Conservation (phyloP, 37 sponge, comb jelly and placozoan genomes). For the Diacarnus erythraeanus region DNA sequence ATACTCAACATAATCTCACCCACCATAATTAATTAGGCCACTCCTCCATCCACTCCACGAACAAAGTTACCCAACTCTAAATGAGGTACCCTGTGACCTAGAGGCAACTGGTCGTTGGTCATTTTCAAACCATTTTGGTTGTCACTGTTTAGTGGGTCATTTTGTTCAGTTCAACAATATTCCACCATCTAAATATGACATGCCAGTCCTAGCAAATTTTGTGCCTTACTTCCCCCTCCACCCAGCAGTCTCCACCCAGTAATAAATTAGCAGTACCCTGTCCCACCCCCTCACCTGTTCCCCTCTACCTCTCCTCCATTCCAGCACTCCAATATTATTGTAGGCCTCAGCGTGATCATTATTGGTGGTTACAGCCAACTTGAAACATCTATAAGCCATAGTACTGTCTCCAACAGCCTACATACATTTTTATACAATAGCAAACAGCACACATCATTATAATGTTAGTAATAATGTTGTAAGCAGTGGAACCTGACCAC, state of each 20-base stretch:
- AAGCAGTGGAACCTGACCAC: background rate
- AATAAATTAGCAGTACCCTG: background rate
- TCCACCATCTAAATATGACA: too few relatives aligned
- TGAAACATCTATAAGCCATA: slow-evolving; percentile 92
- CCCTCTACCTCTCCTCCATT: slow-evolving; percentile 75
- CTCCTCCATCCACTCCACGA: too few relatives aligned
- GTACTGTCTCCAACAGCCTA: slow-evolving; percentile 85
- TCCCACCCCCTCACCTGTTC: slow-evolving; percentile 68
- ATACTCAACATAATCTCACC: too few relatives aligned
- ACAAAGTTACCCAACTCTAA: too few relatives aligned
- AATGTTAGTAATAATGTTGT: background rate
- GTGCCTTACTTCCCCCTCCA: slow-evolving; percentile 5
- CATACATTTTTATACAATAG: background rate
- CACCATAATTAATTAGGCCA: too few relatives aligned
- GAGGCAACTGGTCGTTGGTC: too few relatives aligned
- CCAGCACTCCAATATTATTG: slow-evolving; percentile 97
- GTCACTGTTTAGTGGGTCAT: too few relatives aligned
- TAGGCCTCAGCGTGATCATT: slow-evolving; percentile 95
- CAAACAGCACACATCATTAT: background rate
- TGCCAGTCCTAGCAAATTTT: background rate
- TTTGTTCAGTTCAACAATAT: too few relatives aligned
- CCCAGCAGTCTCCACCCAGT: background rate
- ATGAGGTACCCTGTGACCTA: too few relatives aligned
- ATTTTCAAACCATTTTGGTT: too few relatives aligned
- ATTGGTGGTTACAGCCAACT: slow-evolving; percentile 83